Percentiles rank a stretch among this genome's conserved stretches.
phyloP scores from a whole-genome alignment of 1,140 invertebrate genomes.

The Pseudobourletiella spinata region DNA sequence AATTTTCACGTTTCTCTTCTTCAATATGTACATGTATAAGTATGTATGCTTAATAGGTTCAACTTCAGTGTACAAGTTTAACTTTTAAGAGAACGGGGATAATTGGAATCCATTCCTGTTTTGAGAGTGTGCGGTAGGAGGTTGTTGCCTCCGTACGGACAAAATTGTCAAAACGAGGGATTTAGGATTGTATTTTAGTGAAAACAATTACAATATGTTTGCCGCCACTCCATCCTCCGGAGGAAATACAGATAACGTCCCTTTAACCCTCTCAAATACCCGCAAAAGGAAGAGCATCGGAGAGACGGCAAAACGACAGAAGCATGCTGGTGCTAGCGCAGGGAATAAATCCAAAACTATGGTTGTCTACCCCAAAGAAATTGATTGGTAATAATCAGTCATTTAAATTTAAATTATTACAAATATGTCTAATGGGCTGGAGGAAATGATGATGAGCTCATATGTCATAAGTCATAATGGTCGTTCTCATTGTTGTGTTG shows the following conservation, averaged over 20 bases:
- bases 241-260: background rate
- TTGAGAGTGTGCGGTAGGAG: too few relatives aligned
- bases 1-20: too few relatives aligned
- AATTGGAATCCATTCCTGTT: too few relatives aligned
- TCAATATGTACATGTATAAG: too few relatives aligned
- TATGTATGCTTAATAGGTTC: too few relatives aligned
- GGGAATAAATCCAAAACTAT: background rate
- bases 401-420: background rate
- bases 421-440: background rate
- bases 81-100: too few relatives aligned
- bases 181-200: too few relatives aligned
- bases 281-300: background rate
- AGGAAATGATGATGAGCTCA: background rate
- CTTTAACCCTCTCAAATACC: background rate
- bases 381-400: conserved; percentile 19
- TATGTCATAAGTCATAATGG: background rate
- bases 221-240: background rate
- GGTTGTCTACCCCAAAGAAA: conserved; percentile 22
- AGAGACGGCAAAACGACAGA: conserved; percentile 3
- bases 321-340: background rate
- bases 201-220: too few relatives aligned
- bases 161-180: too few relatives aligned
- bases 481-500: background rate
- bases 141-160: too few relatives aligned
- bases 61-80: too few relatives aligned